Percentiles rank a stretch among this genome's conserved stretches.
These are phyloP conservation scores for Artemia sinica DNA, from an alignment of 2,888 invertebrate genomes.

Conservation along the genomic window DNA sequence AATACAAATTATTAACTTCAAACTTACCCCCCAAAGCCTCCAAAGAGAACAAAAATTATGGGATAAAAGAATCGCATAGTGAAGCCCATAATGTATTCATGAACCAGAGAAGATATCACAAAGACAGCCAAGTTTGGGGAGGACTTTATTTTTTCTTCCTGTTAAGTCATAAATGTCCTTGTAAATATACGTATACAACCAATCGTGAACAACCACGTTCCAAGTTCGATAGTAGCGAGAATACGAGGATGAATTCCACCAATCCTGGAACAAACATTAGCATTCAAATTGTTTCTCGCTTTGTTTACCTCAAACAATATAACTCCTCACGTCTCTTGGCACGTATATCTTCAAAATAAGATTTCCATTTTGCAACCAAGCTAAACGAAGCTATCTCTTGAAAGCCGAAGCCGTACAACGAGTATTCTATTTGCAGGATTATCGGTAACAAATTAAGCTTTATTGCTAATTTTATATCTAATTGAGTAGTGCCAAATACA, in stretches of 20 bases:
- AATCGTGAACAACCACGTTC: slow-evolving; percentile 87
- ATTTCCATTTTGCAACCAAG: too few species aligned
- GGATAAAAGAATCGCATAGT: slow-evolving; percentile 75
- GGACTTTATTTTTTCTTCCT: slow-evolving; percentile 30
- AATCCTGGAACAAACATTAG: slow-evolving; percentile 42
- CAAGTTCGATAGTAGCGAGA: slow-evolving; percentile 73
- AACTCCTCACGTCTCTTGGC: too few species aligned
- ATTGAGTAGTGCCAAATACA: too few species aligned
- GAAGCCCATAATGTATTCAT: slow-evolving; percentile 65
- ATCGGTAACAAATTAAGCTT: too few species aligned
- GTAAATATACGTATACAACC: slow-evolving; percentile 78
- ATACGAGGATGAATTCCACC: slow-evolving; percentile 83
- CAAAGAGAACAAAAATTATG: slow-evolving; percentile 58
- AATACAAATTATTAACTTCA: neutral
- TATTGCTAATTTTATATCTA: too few species aligned
- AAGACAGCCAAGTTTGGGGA: slow-evolving; percentile 50
- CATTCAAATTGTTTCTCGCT: too few species aligned
- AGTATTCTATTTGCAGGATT: too few species aligned
- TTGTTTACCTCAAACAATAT: too few species aligned
- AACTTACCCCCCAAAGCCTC: slow-evolving; percentile 42
- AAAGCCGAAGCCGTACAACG: too few species aligned
- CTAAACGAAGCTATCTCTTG: too few species aligned
- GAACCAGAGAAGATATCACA: slow-evolving; percentile 62
- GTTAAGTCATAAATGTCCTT: slow-evolving; percentile 39
- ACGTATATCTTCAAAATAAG: too few species aligned